These are phyloP conservation scores for human (Homo sapiens) DNA, from an alignment of 2,113 vertebrate species.

Conservation along the genomic window GRCh38 chr4:135280501-135281000, in stretches of 20 bases:
- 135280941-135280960: neutral
- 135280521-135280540: neutral
- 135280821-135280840: neutral
- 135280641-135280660: neutral
- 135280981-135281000: neutral
- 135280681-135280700: neutral
- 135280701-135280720: neutral
- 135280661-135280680: neutral
- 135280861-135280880: neutral
- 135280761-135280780: neutral
- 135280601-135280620: neutral
- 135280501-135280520: neutral
- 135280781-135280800: neutral
- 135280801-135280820: neutral
- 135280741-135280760: neutral
- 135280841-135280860: rapidly evolving
- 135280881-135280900: neutral
- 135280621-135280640: neutral
- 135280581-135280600: neutral
- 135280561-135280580: neutral
- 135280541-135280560: neutral
- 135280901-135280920: neutral
- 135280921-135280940: neutral
- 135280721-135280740: neutral
- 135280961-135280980: neutral